Base-by-base conservation (phyloP, 2,113 vertebrate genomes). In the Austrofundulus limnaeus region DNA sequence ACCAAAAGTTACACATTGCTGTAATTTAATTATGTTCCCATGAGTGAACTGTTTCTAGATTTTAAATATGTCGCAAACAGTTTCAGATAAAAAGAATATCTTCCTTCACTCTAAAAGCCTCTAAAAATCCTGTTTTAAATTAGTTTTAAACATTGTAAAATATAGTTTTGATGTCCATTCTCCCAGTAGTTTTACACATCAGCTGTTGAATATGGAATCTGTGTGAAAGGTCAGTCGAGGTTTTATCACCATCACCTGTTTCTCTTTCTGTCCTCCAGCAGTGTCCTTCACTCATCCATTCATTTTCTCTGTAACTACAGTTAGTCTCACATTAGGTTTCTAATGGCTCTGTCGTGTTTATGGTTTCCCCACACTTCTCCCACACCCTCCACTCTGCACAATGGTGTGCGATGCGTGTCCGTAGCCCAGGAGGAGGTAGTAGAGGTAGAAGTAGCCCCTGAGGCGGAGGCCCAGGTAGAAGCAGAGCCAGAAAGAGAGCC, bases 381-480 rank as follows among this genome's bases (percentile, higher is more conserved):
- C 70, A 79, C 85, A 72, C 70, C 69, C 75, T 81, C 76, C 63
- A 56, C 83, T 80, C 70, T 85, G 78, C 68, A 83, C 81, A 89
- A 82, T 84, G 74, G 85, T 92, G 91, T 90, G 91, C 91, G 90
- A 73, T 73, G 83, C 75, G 79, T 88, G 78, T 75, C 85, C 72
- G 67, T 91, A 90, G 88, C 87, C 87, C 87, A 89, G 84, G 88
- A 90, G 82, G 92, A 92, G 86, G 66, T 91, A 88, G 88, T 92
- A 89, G 92, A 92, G 83, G 89, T 92, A 91, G 92, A 92, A 75
- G 89, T 93, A 89, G 91, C 91, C 63, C 91, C 92, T 76, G 90
- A 92, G 85, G 90, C 89, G 58, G 90, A 92, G 77, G 81, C 86
- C 55, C 83, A 87, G 87, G 85, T 82, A 83, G 91, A 88, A 65